Conservation (phyloP, 2,888 invertebrate genomes). For the Drosophila borealis region DNA sequence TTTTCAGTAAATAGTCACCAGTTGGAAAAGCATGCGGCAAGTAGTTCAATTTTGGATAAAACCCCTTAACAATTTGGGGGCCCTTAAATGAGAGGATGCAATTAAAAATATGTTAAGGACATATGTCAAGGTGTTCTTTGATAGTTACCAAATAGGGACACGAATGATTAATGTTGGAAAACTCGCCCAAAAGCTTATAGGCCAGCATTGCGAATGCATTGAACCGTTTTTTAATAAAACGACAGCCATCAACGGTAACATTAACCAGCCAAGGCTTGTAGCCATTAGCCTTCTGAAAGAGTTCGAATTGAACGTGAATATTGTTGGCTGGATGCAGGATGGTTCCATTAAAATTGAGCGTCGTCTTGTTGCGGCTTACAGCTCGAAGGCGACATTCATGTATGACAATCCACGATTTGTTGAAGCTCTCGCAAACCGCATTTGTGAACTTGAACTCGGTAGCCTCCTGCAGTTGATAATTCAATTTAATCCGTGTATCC, state of each 20-base stretch:
- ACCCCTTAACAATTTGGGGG: no score
- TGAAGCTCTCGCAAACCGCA: slow-evolving; percentile 33
- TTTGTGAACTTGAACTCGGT: slow-evolving; percentile 48
- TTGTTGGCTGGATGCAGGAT: slow-evolving; percentile 16
- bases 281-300: slow-evolving; percentile 41
- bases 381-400: slow-evolving; percentile 46
- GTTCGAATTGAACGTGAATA: slow-evolving; percentile 13
- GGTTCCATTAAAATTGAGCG: slow-evolving; percentile 28
- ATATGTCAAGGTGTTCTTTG: no score
- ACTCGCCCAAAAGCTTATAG: background rate
- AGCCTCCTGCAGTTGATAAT: slow-evolving; percentile 17
- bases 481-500: no score
- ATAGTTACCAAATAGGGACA: slow-evolving; percentile 4
- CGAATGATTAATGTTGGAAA: background rate
- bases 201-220: background rate
- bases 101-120: no score
- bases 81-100: no score
- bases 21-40: no score
- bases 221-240: background rate
- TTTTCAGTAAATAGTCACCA: no score
- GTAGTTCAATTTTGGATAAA: no score
- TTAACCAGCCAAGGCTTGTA: slow-evolving; percentile 47
- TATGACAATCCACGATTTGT: slow-evolving; percentile 44
- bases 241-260: slow-evolving; percentile 9
- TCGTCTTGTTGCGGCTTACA: slow-evolving; percentile 29